Evolutionary conservation across 2,797 vertebrate genomes (phyloP), one percentile per base, ranked within the genome.

Genomic region (Cyclura pinguis): DNA sequence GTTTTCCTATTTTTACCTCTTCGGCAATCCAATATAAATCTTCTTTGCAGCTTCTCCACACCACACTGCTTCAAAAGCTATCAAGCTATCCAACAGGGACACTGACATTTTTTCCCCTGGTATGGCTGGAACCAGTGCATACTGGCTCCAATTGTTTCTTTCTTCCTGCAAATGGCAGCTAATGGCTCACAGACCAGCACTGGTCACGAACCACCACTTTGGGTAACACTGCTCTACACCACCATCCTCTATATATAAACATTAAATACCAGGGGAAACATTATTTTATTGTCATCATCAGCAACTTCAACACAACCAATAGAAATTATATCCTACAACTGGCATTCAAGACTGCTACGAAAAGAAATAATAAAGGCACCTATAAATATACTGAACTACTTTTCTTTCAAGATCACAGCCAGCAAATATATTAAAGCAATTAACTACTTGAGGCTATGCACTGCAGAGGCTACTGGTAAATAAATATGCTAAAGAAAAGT

Each of bases 371-470:
- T 76, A 59, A 80, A 55, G n/a, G 24, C 62, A 47, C 77, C 38
- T 59, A 74, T n/a, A 59, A 59, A 73, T 42, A 59, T 24, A 80
- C 22, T 18, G 13, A 55, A 80, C 62, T 20, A 12, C 20, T 72
- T 69, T 78, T 77, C 38, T 78, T 50, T 27, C n/a, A 67, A 82
- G 47, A 80, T 47, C 62, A 78, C 22, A 78, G 14, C 47, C n/a
- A 81, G 42, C 22, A 72, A 73, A 13, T 81, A 72, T 82, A 69
- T 88, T 82, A 35, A 88, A 35, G 38, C 57, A 78, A 87, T 87
- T 50, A 32, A 24, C 76, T 69, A 27, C 38, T 76, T 57, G n/a
- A 35, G 47, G 20, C 22, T 73, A 82, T 10, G 14, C 4, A 38
- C 47, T 57, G 64, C 35, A 38, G 42, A 6, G 29, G 9, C 9